These are phyloP conservation scores for Aix galericulata DNA, from an alignment of 2,113 vertebrate species.

Conservation along the genomic window DNA sequence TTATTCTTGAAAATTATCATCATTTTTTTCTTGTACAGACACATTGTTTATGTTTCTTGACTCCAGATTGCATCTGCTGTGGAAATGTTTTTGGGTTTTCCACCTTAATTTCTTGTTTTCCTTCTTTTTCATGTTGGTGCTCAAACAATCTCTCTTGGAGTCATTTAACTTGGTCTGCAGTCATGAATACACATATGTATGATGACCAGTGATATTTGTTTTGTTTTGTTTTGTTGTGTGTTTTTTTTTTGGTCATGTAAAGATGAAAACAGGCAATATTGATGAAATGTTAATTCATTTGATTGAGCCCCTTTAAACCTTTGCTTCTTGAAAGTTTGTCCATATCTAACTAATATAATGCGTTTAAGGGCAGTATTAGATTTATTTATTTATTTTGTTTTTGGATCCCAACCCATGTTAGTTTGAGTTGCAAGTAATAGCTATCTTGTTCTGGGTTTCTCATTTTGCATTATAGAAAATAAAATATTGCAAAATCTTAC, in stretches of 20 bases:
- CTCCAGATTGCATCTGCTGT: neutral
- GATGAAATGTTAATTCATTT: neutral
- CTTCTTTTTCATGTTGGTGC: neutral
- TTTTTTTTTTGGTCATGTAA: neutral
- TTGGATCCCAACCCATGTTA: neutral
- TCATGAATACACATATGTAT: neutral
- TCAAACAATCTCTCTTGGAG: neutral
- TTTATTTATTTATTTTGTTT: neutral
- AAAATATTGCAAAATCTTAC: neutral
- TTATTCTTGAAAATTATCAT: neutral
- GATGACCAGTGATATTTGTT: neutral
- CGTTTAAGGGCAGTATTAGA: neutral
- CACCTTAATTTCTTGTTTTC: neutral
- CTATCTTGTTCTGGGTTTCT: neutral
- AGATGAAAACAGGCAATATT: neutral
- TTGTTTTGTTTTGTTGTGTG: too few relatives aligned
- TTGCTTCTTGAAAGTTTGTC: neutral
- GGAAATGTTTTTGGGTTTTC: neutral
- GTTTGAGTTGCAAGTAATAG: neutral
- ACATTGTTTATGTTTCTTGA: neutral
- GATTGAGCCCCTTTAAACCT: neutral
- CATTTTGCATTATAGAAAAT: neutral
- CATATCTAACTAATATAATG: neutral
- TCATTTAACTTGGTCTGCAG: neutral
- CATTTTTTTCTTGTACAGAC: neutral